Base-by-base conservation (phyloP, 2,797 vertebrate genomes). In the Malurus leucopterus region DNA sequence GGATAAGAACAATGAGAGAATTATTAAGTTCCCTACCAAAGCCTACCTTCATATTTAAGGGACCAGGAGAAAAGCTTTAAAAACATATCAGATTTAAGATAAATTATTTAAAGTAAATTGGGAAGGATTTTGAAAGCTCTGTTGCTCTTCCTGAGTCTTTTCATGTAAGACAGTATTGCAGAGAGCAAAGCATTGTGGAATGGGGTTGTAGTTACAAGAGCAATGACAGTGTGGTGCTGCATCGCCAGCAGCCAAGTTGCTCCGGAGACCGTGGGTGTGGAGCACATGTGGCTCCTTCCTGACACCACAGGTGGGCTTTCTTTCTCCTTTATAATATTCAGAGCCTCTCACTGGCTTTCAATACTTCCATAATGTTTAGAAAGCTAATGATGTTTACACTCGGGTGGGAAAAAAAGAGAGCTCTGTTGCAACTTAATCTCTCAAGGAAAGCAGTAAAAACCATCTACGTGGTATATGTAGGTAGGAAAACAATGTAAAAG, bases 401-500 rank as follows among this genome's bases (percentile, higher is more conserved):
- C 5, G 0, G 11, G 27, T 72, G 47, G 21, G 8, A 30, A 86
- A 86, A 76, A 76, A 76, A 50, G 62, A 65, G n/a, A 51, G 24
- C 27, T 63, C n/a, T 29, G 14, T 53, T 87, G 38, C 50, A 75
- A 72, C 46, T 74, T 63, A 71, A 24, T 85, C 47, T 87, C 86
- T 85, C 76, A 72, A 69, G 43, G 85, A 84, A 89, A 88, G 15
- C 54, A 46, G 24, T 57, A 77, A 77, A 89, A 92, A 15, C 49
- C 21, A 61, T 75, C 55, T 67, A 84, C 2, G 1, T 57, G 26
- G 43, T 57, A 73, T 13, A 15, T 7, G 9, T 27, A 58, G 59
- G 29, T 59, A 67, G 53, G 38, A 90, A 88, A 89, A 75, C 26
- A 86, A 67, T 32, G 34, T 26, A 72, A 68, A 84, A 41, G 40